Conservation (phyloP, 2,888 invertebrate genomes). For the Thelaira solivaga region DNA sequence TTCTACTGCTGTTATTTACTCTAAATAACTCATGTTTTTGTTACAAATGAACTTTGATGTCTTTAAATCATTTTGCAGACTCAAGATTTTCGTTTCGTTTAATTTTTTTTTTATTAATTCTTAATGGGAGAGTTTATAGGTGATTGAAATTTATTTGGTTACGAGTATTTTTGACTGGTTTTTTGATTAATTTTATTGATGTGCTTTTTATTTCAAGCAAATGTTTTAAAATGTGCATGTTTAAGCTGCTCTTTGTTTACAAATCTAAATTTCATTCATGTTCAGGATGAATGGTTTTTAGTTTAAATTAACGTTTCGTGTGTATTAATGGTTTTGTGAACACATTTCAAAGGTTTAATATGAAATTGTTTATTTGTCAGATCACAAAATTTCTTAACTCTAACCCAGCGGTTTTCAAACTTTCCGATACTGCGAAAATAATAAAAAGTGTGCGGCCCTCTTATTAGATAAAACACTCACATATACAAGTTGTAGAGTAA, state of each 20-base stretch:
- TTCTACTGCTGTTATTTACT: conserved; percentile 5
- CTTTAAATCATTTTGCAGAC: conserved; percentile 47
- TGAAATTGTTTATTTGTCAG: background rate
- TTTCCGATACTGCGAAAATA: background rate
- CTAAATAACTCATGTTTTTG: conserved; percentile 42
- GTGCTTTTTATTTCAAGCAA: conserved; percentile 36
- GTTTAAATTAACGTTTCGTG: background rate
- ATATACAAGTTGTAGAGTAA: too few relatives aligned
- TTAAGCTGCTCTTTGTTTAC: conserved; percentile 23
- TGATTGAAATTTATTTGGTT: conserved; percentile 32
- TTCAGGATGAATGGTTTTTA: conserved; percentile 4
- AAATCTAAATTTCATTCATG: conserved; percentile 14
- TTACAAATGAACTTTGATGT: conserved; percentile 49
- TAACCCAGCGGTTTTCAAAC: background rate
- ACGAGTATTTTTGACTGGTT: background rate
- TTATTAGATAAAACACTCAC: too few relatives aligned
- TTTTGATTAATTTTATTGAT: conserved; percentile 37
- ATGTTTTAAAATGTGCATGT: conserved; percentile 15
- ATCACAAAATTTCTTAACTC: conserved; percentile 5
- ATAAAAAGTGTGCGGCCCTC: too few relatives aligned
- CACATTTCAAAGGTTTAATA: background rate
- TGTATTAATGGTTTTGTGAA: conserved; percentile 3
- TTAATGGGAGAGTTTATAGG: conserved; percentile 48
- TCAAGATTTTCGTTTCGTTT: conserved; percentile 11
- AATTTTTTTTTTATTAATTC: conserved; percentile 27